Evolutionary conservation across 2,888 invertebrate species (phyloP), one percentile per base, ranked within the genome.

Genomic region (Drosophila gaucha): DNA sequence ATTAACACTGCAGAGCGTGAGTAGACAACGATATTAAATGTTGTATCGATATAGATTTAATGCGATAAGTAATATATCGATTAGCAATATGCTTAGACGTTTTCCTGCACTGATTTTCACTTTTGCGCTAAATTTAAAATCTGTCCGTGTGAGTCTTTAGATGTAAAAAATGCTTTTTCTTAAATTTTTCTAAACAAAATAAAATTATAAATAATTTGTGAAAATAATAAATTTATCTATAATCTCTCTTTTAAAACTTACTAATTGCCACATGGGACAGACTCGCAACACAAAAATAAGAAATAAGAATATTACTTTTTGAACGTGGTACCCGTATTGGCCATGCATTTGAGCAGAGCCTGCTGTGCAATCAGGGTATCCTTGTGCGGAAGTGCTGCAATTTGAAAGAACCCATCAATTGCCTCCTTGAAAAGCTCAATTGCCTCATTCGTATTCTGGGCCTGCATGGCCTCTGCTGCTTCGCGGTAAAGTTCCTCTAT

Each of bases 281-380:
- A 28, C 47, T 35, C 26, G 9, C 30, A 50, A 20, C 28, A 62
- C 39, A 14, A 14, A 52, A 73, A 38, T 33, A 31, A 49, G 24
- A 22, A 22, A 22, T 16, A 6, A 46, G 36, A 28, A 18, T 6
- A 30, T 66, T 75, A 85, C 56, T 82, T 89, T 47, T 67, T 88
- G 9, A 89, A 89, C 3, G 86, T 88, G 4, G 80, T 87, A 12
- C 89, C 91, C 20, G 79, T 88, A 38, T 93, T 92, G 0, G 95
- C 94, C 78, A 94, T 93, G 84, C 95, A 96, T 0, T 94, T 93
- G 2, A 95, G 92, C 31, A 96, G 90, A 0, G 95, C 93, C 83
- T 95, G 95, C 90, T 96, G 95, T 0, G 95, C 95, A 26, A 95
- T 90, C 46, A 95, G 93, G 0, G 95, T 94, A 60, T 94, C 94